These are phyloP conservation scores for Macroramphosus scolopax DNA, from an alignment of 2,797 vertebrate species.

Conservation along the genomic window DNA sequence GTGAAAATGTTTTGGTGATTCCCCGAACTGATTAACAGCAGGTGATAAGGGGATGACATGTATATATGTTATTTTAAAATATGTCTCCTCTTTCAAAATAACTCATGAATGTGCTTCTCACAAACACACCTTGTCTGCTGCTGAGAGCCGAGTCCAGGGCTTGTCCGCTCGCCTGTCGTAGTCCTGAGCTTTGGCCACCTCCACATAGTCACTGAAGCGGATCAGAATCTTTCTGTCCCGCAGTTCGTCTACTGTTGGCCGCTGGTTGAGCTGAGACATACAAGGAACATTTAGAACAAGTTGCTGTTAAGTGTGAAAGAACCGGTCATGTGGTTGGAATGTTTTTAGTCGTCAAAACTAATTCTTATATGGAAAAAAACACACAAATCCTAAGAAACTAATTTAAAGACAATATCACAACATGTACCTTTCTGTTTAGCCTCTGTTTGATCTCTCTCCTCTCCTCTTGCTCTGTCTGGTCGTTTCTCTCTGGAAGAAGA, in stretches of 20 bases:
- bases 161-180: constrained; percentile 98
- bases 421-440: constrained; percentile 92
- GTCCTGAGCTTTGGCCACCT: constrained; percentile 99
- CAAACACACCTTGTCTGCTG: constrained; percentile 90
- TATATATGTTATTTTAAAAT: no score
- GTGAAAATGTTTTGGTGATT: no score
- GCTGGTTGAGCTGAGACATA: constrained; percentile 90
- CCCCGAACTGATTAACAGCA: no score
- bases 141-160: constrained; percentile 96
- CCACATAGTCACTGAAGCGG: constrained; percentile 98
- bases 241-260: constrained; percentile 96
- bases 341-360: no score
- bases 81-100: no score
- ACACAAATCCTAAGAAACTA: no score
- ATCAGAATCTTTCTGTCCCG: constrained; percentile 98
- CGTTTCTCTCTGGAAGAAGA: constrained; percentile 88
- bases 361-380: no score
- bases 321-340: no score
- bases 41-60: no score
- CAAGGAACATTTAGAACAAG: neutral
- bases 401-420: neutral
- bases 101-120: no score
- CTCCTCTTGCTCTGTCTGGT: constrained; percentile 97
- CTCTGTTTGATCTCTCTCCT: constrained; percentile 97
- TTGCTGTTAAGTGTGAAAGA: no score